Evolutionary conservation across 2,888 invertebrate genomes (phyloP).

Genomic region (Emmelina monodactyla): DNA sequence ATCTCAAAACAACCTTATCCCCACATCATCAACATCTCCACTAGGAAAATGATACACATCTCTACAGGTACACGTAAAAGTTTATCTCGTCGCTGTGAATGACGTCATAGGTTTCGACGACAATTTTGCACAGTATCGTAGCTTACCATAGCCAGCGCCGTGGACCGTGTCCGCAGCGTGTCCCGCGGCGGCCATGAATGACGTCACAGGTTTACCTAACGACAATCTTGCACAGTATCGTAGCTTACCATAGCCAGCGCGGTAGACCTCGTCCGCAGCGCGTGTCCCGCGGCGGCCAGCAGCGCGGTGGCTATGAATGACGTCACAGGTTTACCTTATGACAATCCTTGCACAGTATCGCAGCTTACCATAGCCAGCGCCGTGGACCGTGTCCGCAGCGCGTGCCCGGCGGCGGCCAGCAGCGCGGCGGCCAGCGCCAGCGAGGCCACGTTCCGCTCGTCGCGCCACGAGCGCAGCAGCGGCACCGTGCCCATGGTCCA

Average conservation of each 20-base stretch:
- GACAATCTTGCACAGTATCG: too few species aligned
- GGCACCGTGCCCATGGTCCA: constrained; percentile 99
- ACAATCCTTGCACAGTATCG: too few species aligned
- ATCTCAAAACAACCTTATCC: too few species aligned
- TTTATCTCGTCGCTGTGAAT: too few species aligned
- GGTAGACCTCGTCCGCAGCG: constrained; percentile 44
- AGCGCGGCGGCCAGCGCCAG: constrained; percentile 71
- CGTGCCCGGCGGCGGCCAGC: constrained; percentile 62
- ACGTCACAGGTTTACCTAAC: too few species aligned
- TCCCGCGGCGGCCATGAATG: constrained; percentile 65
- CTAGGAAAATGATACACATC: too few species aligned
- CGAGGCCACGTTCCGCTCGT: constrained; percentile 84
- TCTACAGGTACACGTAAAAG: too few species aligned
- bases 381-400: constrained; percentile 44
- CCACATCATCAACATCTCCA: too few species aligned
- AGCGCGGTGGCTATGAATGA: constrained; percentile 72
- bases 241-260: constrained; percentile 57
- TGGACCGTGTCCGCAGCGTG: constrained; percentile 47
- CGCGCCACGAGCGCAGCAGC: constrained; percentile 78
- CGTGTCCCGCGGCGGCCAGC: constrained; percentile 62
- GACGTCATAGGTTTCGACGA: too few species aligned
- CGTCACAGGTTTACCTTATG: too few species aligned
- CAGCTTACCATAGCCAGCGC: constrained; percentile 52
- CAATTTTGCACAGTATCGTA: too few species aligned
- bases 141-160: constrained; percentile 55